A percentile compares a stretch with the other conserved stretches of the same genome.
Conservation (phyloP, 2,888 invertebrate species). For the Metellina segmentata region DNA sequence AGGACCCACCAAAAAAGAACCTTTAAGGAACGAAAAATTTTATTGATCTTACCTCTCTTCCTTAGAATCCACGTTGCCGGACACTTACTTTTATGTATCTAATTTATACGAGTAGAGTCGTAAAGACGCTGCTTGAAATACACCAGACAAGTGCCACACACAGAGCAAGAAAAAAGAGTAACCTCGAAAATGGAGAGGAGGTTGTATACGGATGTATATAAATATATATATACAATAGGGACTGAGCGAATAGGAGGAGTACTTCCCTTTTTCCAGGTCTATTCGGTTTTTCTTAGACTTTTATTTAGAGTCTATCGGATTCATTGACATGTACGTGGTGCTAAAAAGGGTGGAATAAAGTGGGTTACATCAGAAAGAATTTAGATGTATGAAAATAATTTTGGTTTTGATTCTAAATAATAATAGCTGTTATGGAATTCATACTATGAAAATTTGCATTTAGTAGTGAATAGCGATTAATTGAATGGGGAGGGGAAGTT, state of each 20-base stretch:
- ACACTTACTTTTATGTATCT: constrained; percentile 62
- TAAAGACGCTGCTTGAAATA: constrained; percentile 44
- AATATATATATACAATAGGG: neutral
- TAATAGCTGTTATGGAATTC: no score
- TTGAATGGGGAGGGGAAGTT: no score
- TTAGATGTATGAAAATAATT: no score
- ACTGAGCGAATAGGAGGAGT: neutral
- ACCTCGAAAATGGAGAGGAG: neutral
- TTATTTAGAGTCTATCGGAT: neutral
- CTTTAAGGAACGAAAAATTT: constrained; percentile 23
- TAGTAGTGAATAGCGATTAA: no score
- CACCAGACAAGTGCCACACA: constrained; percentile 3
- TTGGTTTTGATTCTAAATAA: no score
- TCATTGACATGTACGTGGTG: no score
- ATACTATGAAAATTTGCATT: no score
- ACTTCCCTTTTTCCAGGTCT: neutral
- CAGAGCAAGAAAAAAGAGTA: neutral
- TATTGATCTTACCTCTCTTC: constrained; percentile 38
- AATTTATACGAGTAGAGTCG: constrained; percentile 57
- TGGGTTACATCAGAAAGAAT: no score
- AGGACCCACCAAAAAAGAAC: neutral
- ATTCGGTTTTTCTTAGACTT: neutral
- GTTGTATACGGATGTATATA: constrained; percentile 25
- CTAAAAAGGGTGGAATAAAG: no score
- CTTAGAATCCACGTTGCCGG: constrained; percentile 31